Evolutionary conservation across 1,140 invertebrate species (phyloP), one percentile per base, ranked within the genome.

Genomic region (Drosophila micromelanica): DNA sequence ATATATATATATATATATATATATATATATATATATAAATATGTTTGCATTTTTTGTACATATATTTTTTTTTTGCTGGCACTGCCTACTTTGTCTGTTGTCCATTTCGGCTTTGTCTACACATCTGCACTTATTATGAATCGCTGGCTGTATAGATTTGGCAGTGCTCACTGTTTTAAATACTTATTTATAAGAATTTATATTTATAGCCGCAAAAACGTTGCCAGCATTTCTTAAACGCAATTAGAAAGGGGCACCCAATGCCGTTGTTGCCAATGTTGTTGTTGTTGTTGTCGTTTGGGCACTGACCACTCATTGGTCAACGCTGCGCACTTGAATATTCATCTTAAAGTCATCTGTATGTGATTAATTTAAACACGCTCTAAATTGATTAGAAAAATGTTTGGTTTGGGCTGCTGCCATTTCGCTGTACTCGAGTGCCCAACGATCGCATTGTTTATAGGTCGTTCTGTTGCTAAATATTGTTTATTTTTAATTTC

Each of bases 331-430:
- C 64, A 69, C 57, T 60, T 68, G 63, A 56, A 42, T 59, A 69
- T 20, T 74, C 56, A 69, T 74, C 40, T 69, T 69, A 67, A 73
- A 75, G 64, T 77, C 68, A 73, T 74, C 62, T 77, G 79, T 54
- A 60, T 57, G 70, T 84, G 85, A 89, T 89, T 89, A 89, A 84
- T 82, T 77, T 62, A 67, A 73, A 73, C 70, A 82, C 72, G 46
- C 59, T 62, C 69, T 76, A 76, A 76, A 72, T 76, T 76, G 69
- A 76, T 74, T 70, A 74, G 59, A 62, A 69, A 89, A 78, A 84
- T 75, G 76, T 62, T 75, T 78, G 71, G 38, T 77, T 77, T 73
- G 69, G 69, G 48, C 52, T 56, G 46, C 62, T 72, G 69, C 69
- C 69, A 72, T 67, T 46, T 43, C 9, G 17, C 12, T 51, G 67